Evolutionary conservation across 2,113 vertebrate species (phyloP).

Genomic region (Paraplagusia blochii): DNA sequence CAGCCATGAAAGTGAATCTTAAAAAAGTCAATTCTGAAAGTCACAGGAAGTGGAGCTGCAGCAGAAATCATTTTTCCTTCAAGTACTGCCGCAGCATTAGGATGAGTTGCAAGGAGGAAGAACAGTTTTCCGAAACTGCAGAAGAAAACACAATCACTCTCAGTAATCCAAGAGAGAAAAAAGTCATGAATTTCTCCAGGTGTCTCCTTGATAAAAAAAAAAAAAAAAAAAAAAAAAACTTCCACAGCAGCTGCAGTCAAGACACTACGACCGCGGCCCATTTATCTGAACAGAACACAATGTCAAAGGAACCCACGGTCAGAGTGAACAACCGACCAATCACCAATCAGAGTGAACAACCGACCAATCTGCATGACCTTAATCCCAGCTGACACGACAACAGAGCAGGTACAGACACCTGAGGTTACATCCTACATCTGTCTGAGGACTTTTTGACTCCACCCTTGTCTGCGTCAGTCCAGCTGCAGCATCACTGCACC

Average conservation of each 20-base stretch:
- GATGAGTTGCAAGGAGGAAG: conserved; percentile 44
- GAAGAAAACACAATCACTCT: conserved; percentile 51
- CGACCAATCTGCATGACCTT: no score
- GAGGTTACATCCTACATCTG: no score
- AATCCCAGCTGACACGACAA: not conserved
- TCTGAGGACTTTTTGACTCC: no score
- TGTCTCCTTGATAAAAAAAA: conserved; percentile 49
- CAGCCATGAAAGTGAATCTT: conserved; percentile 66
- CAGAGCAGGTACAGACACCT: no score
- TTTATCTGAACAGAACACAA: no score
- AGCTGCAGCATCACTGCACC: conserved; percentile 7
- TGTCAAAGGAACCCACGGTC: no score
- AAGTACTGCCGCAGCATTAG: conserved; percentile 55
- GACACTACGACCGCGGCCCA: no score
- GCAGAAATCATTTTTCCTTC: conserved; percentile 59
- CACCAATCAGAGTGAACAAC: conserved; percentile 17
- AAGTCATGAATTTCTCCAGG: conserved; percentile 39
- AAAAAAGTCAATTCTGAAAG: conserved; percentile 68
- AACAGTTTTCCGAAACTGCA: conserved; percentile 50
- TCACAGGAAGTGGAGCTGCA: conserved; percentile 54
- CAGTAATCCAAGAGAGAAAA: conserved; percentile 47
- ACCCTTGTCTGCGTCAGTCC: no score
- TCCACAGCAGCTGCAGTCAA: not conserved
- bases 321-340: no score
- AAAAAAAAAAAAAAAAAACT: conserved; percentile 19